Evolutionary conservation across 2,113 vertebrate species (phyloP), one percentile per base, ranked within the genome.

Genomic region (Stomatorhinus ivindoensis): DNA sequence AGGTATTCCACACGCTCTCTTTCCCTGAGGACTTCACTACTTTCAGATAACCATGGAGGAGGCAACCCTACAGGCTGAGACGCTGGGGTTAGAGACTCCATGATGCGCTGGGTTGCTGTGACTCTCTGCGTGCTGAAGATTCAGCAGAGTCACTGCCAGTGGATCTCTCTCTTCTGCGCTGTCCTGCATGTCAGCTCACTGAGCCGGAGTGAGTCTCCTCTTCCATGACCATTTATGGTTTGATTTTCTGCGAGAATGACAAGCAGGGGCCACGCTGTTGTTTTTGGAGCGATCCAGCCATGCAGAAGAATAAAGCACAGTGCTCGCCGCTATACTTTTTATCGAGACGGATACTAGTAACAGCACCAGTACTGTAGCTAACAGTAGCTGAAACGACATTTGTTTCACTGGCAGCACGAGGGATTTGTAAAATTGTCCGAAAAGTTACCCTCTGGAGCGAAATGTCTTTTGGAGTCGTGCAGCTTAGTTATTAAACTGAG

Each of bases 231-330:
- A 87, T 35, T 55, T 53, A 87, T 87, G 85, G 85, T 48, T 48
- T 86, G 46, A 86, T 86, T 86, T 86, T 86, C 85, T 85, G 48
- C 47, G 48, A 86, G 48, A 51, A 31, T 50, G 48, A 51, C 85
- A 65, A 61, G 87, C 19, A 39, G 73, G 73, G 50, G 48, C 31
- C 19, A 55, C 39, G 21, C 4, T 55, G 19, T 31, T 80, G 19
- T 89, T 51, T 55, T 44, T 42, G 31, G 3, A 50, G 27, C 9
- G 47, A 73, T 76, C 80, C 61, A 27, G 11, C 27, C 19, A 50
- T 31, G 46, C 44, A 48, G 48, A 24, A 31, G 11, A 27, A 8
- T 88, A 48, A 73, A 46, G 39, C 17, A 13, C 73, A 7, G 35
- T 8, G 35, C 35, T 17, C 35, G 5, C 69, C 69, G 39, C 27